Evolutionary conservation across 1,140 invertebrate species (phyloP), one percentile per base, ranked within the genome.

Genomic region (Heliconius hermathena): DNA sequence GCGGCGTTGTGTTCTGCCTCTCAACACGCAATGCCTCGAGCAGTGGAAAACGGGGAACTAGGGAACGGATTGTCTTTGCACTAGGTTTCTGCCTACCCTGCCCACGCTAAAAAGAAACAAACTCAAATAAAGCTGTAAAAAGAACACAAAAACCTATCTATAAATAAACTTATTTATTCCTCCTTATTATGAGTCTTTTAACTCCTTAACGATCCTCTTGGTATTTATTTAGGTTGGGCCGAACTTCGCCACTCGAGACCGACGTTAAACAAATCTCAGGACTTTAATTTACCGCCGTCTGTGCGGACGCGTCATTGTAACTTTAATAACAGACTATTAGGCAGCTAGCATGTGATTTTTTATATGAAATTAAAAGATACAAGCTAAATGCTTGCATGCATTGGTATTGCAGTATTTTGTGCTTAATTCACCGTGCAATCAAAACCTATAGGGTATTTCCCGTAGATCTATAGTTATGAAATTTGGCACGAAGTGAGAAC

Each of bases 171-270:
- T 66, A 66, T 66, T 72, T 38, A 72, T 72, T 72, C 71, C 18
- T 38, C 41, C 33, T 72, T 38, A 72, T 41, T 41, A 72, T 72
- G 71, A 72, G 36, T 22, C 20, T 41, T 72, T 72, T 33, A 72
- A 66, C 29, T 70, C 38, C 74, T 66, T 66, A 66, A 66, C 60
- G 60, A 3, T 29, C 26, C 60, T 66, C 60, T 29, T 13, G 60
- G 4, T 76, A 36, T 76, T 76, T 76, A 76, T 76, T 76, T 76
- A 76, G 57, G 60, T 16, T 76, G 33, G 29, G 36, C 36, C 57
- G 3, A 66, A 76, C 74, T 72, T 72, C 38, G 57, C 36, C 54
- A 9, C 60, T 76, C n/a, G 57, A 76, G 74, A 60, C 74, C 54
- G 33, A 18, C 49, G 33, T 52, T 75, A 66, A 70, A 41, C 57